These are phyloP conservation scores for Frieseomelitta varia DNA, from an alignment of 1,140 invertebrate genomes.

Conservation along the genomic window DNA sequence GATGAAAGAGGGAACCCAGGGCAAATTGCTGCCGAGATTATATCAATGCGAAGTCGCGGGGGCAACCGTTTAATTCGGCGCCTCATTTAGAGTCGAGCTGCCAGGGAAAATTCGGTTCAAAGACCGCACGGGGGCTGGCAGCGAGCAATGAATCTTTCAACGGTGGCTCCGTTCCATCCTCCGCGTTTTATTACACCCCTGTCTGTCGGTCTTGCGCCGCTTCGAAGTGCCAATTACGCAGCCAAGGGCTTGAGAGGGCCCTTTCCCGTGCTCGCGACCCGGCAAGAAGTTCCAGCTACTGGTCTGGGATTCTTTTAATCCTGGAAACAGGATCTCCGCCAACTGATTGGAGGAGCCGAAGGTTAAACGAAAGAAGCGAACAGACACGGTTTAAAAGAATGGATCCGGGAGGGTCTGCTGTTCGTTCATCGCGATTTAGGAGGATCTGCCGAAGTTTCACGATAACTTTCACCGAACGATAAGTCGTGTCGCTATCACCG, in stretches of 20 bases:
- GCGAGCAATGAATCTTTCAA: constrained; percentile 55
- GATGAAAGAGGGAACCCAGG: neutral
- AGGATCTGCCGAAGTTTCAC: neutral
- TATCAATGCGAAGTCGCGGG: neutral
- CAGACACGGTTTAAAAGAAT: neutral
- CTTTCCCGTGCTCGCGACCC: constrained; percentile 21
- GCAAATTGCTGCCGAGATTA: constrained; percentile 18
- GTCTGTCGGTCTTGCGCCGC: constrained; percentile 48
- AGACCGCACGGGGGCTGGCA: constrained; percentile 37
- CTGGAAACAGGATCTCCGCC: constrained; percentile 60
- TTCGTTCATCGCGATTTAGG: neutral
- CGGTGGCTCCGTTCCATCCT: constrained; percentile 1
- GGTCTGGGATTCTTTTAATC: constrained; percentile 60
- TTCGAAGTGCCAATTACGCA: constrained; percentile 67
- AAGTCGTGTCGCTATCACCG: neutral
- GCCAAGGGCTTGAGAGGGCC: constrained; percentile 42
- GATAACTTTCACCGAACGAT: neutral
- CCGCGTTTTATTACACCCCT: constrained; percentile 59
- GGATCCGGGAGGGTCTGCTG: neutral
- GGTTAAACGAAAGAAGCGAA: constrained; percentile 24
- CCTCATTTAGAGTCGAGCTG: constrained; percentile 25
- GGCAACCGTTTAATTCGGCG: constrained; percentile 26
- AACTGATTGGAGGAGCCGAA: constrained; percentile 49
- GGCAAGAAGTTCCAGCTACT: constrained; percentile 39
- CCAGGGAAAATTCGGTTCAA: constrained; percentile 48